Conservation (phyloP, 2,888 invertebrate species). For the Eumacrocentrus americanus region DNA sequence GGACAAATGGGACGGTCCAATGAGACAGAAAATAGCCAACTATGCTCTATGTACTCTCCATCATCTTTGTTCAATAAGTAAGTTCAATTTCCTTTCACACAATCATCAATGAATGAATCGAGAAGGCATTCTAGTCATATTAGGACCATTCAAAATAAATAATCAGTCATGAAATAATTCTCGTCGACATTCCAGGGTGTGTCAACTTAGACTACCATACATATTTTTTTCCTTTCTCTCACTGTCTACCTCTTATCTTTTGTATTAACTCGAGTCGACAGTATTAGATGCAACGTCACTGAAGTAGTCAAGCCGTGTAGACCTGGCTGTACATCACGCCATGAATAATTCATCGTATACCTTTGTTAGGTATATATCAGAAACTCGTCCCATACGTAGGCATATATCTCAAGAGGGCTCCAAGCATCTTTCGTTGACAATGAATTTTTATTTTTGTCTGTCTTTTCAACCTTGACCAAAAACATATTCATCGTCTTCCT, state of each 20-base stretch:
- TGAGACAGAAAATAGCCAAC: slow-evolving; percentile 69
- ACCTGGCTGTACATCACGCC: neutral
- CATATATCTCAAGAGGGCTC: too few relatives aligned
- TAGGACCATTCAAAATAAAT: too few relatives aligned
- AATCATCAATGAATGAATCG: too few relatives aligned
- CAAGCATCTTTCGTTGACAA: slow-evolving; percentile 11
- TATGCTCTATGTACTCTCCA: slow-evolving; percentile 68
- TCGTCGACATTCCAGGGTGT: slow-evolving; percentile 5
- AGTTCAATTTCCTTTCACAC: slow-evolving; percentile 49
- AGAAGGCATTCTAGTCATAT: too few relatives aligned
- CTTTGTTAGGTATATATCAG: slow-evolving; percentile 21
- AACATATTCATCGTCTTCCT: neutral
- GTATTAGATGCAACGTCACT: slow-evolving; percentile 17
- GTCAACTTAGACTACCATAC: neutral
- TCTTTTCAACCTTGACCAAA: slow-evolving; percentile 7
- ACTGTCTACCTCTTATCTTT: neutral
- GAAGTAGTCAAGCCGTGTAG: slow-evolving; percentile 9
- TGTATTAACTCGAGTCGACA: slow-evolving; percentile 1
- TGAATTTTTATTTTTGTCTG: slow-evolving; percentile 5
- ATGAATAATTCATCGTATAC: slow-evolving; percentile 27
- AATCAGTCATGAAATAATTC: too few relatives aligned
- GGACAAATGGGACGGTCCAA: slow-evolving; percentile 70
- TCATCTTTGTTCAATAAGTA: slow-evolving; percentile 69
- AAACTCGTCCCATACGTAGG: slow-evolving; percentile 1
- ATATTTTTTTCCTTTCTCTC: neutral